These are phyloP conservation scores for Drosophila atroscutellata DNA, from an alignment of 2,888 invertebrate genomes.

Conservation along the genomic window DNA sequence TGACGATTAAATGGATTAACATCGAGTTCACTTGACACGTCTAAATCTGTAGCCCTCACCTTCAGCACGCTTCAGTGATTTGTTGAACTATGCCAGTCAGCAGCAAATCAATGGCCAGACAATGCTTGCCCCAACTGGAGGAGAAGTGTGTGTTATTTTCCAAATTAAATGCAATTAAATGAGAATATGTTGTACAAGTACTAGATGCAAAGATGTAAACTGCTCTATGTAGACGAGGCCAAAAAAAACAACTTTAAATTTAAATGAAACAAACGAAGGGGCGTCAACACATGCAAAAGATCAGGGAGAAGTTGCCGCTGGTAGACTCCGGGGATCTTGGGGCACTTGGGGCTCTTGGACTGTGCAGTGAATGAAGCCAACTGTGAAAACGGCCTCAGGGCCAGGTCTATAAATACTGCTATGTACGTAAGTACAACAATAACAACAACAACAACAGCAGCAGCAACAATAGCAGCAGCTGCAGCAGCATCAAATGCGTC, in stretches of 20 bases:
- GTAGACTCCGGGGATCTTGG: slow-evolving; percentile 1
- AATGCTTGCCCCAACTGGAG: background rate
- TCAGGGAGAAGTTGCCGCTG: slow-evolving; percentile 38
- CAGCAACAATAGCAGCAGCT: background rate
- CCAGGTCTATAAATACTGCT: slow-evolving; percentile 51
- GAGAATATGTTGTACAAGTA: slow-evolving; percentile 55
- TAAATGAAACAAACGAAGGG: slow-evolving; percentile 38
- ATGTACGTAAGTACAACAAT: background rate
- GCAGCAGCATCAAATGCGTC: slow-evolving; percentile 30
- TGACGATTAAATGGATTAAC: background rate
- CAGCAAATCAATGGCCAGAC: slow-evolving; percentile 29
- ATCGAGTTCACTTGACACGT: background rate
- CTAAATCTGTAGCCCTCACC: background rate
- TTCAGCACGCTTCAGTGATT: background rate
- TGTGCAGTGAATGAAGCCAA: slow-evolving; percentile 54
- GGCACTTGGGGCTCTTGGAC: slow-evolving; percentile 1
- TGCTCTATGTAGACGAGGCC: slow-evolving; percentile 32
- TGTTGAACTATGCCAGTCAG: slow-evolving; percentile 22
- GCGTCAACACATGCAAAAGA: slow-evolving; percentile 55
- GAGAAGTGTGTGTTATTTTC: slow-evolving; percentile 34
- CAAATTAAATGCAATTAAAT: slow-evolving; percentile 64
- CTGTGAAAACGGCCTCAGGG: slow-evolving; percentile 61
- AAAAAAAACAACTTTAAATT: slow-evolving; percentile 13
- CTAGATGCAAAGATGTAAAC: slow-evolving; percentile 34
- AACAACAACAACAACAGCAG: background rate